These are phyloP conservation scores for Cephus spinipes DNA, from an alignment of 2,888 invertebrate genomes.

Conservation along the genomic window DNA sequence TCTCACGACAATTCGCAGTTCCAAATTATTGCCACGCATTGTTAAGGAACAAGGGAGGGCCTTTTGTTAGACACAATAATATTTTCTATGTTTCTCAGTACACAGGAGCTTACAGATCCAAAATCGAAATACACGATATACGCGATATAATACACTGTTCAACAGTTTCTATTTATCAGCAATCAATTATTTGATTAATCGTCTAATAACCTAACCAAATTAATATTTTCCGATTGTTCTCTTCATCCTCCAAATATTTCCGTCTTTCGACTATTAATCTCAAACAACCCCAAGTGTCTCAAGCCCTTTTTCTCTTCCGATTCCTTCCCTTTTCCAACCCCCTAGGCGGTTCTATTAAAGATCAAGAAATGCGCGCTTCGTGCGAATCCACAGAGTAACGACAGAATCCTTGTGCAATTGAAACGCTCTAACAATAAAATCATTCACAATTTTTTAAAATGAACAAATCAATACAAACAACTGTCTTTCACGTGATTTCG, in stretches of 20 bases:
- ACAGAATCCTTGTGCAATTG: background rate
- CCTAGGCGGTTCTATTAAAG: conserved; percentile 11
- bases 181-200: no score
- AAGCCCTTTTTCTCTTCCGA: background rate
- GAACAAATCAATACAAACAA: background rate
- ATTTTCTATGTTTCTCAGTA: background rate
- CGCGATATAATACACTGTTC: background rate
- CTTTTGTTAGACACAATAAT: background rate
- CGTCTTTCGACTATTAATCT: background rate
- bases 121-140: background rate
- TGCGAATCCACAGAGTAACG: background rate
- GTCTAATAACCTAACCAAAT: no score
- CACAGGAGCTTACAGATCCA: background rate
- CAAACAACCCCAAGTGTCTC: background rate
- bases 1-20: background rate
- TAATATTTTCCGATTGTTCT: no score
- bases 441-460: background rate
- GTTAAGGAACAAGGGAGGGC: background rate
- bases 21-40: background rate
- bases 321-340: conserved; percentile 15
- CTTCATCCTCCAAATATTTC: background rate
- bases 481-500: no score
- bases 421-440: background rate
- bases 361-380: background rate
- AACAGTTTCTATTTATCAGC: background rate